phyloP scores from a whole-genome alignment of 2,888 invertebrate species.

The Watsonalla binaria region DNA sequence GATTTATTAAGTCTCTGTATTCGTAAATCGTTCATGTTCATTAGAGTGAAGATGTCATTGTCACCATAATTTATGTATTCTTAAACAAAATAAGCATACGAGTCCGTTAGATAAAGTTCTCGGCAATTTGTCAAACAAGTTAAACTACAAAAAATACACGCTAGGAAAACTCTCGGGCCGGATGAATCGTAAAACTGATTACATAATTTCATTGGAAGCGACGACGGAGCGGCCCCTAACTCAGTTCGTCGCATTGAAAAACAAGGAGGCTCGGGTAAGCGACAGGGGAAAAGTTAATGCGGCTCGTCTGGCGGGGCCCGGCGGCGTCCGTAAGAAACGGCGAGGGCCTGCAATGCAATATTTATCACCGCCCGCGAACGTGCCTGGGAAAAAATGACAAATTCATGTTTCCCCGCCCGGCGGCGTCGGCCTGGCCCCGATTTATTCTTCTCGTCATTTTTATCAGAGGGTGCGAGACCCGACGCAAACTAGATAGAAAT shows the following conservation, averaged over 20 bases:
- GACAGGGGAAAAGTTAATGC: constrained; percentile 58
- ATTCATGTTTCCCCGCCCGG: constrained; percentile 65
- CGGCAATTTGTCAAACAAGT: constrained; percentile 4
- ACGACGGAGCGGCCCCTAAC: constrained; percentile 60
- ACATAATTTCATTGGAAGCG: constrained; percentile 70
- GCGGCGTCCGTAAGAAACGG: constrained; percentile 46
- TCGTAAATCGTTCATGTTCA: not conserved
- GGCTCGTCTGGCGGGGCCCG: constrained; percentile 26
- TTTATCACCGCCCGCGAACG: constrained; percentile 74
- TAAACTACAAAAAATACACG: constrained; percentile 37
- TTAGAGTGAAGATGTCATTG: not conserved
- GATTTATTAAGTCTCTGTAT: not conserved
- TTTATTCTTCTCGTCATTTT: constrained; percentile 73
- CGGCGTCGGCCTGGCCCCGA: constrained; percentile 47
- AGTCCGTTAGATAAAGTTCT: not conserved
- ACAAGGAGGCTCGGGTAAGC: constrained; percentile 57
- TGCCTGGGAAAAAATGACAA: constrained; percentile 77
- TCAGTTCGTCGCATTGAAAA: constrained; percentile 62
- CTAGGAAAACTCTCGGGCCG: constrained; percentile 50
- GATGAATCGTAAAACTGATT: constrained; percentile 69
- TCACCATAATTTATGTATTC: not conserved
- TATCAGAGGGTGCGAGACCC: constrained; percentile 65
- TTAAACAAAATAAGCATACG: not conserved
- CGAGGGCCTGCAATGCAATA: constrained; percentile 71
- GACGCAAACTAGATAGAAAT: constrained; percentile 68